Evolutionary conservation across 2,113 vertebrate species (phyloP).

Genomic region (Prinia subflava): DNA sequence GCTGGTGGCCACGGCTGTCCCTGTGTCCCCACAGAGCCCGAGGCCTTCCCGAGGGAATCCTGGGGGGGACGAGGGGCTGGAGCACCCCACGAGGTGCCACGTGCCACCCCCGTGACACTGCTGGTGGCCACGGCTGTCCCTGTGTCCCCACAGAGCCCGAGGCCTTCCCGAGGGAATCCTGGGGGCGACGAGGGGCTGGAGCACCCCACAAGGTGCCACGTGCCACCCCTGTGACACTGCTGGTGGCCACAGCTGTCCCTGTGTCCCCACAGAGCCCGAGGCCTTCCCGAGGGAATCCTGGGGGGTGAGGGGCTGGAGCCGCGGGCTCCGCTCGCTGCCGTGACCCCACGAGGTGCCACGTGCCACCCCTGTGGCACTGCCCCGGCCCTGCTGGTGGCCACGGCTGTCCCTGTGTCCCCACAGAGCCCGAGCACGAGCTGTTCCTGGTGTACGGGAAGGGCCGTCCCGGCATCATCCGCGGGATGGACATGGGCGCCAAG

Average conservation of each 20-base stretch:
- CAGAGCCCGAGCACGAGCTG: conserved; percentile 93
- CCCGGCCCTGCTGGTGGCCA: not conserved
- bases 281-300: too few relatives aligned
- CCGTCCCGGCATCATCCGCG: conserved; percentile 92
- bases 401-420: fast-evolving
- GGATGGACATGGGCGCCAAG: conserved; percentile 95
- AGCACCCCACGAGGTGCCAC: too few relatives aligned
- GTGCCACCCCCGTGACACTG: too few relatives aligned
- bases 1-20: not conserved
- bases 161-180: not conserved
- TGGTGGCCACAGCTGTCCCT: not conserved
- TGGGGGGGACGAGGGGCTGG: too few relatives aligned
- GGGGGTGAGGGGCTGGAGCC: too few relatives aligned
- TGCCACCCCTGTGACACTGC: fast-evolving
- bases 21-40: conserved; percentile 76
- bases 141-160: too few relatives aligned
- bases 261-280: conserved; percentile 80
- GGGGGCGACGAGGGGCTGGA: not conserved
- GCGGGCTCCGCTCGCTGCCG: too few relatives aligned
- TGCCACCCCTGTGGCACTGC: too few relatives aligned
- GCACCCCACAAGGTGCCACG: fast-evolving
- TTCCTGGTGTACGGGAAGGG: conserved; percentile 96
- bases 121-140: too few relatives aligned
- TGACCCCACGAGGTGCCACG: too few relatives aligned
- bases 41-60: too few relatives aligned